Conservation (phyloP, 2,113 vertebrate species). For the Promerops cafer region DNA sequence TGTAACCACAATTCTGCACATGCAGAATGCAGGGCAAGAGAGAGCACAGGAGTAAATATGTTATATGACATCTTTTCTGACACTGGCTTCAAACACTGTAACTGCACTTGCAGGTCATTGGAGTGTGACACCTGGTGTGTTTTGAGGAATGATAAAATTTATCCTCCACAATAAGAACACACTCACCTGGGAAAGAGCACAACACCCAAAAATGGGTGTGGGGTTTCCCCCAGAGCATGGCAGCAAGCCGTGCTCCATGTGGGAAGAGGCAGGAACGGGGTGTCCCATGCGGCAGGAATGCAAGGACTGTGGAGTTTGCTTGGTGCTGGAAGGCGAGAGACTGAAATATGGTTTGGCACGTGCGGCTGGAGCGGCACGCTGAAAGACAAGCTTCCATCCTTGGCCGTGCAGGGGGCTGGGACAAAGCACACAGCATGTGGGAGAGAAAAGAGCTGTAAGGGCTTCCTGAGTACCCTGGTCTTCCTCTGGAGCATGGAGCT, state of each 20-base stretch:
- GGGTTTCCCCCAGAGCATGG: slow-evolving; percentile 16
- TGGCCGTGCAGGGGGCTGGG: not conserved
- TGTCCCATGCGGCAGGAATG: slow-evolving; percentile 52
- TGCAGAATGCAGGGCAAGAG: not conserved
- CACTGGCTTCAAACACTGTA: not conserved
- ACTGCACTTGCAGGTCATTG: not conserved
- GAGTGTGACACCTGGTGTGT: not conserved
- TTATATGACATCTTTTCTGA: not conserved
- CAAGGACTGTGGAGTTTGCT: slow-evolving; percentile 54
- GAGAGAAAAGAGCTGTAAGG: not conserved
- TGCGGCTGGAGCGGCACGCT: not conserved
- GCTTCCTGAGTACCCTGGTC: not conserved
- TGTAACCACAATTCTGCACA: not conserved
- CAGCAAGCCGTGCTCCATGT: not conserved
- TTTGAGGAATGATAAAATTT: not conserved
- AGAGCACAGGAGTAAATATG: not conserved
- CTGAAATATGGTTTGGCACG: slow-evolving; percentile 61
- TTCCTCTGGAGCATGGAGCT: not conserved
- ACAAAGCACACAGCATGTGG: not conserved
- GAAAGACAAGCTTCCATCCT: slow-evolving; percentile 55
- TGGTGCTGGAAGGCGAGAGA: slow-evolving; percentile 60
- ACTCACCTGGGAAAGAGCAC: not conserved
- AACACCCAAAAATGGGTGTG: not conserved
- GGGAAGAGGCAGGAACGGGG: slow-evolving; percentile 32
- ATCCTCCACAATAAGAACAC: not conserved